Evolutionary conservation across 1,140 invertebrate genomes (phyloP), one percentile per base, ranked within the genome.

Genomic region (Mizuhopecten yessoensis): DNA sequence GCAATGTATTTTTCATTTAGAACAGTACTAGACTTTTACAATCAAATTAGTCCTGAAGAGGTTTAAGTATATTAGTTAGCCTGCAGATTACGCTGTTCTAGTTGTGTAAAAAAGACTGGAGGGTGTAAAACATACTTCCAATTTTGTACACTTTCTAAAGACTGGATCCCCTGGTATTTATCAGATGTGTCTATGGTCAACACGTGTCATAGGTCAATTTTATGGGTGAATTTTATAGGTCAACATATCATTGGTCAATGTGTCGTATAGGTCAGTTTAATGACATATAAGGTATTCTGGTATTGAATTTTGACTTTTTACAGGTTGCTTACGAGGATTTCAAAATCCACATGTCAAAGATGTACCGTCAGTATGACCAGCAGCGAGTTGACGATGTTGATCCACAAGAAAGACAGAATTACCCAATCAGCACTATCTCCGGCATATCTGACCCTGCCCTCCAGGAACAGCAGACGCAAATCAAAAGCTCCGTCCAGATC

Each of bases 301-400:
- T 57, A 11, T 57, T 57, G 17, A 57, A 17, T 39, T 39, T 39
- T 39, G 5, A 39, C 36, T 39, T 89, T 36, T 86, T 89, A 45
- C 89, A 96, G 95, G 95, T 95, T 45, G 94, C 99, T 0, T 99
- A 99, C 96, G 99, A 99, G 97, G 99, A 99, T 97, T 99, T 99
- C 96, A 94, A 95, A 87, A 95, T 95, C 33, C 96, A 96, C 93
- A 96, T 96, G 96, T 95, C 95, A 0, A 96, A 94, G 90, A 99
- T 99, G 98, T 99, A 99, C 96, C 98, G 99, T 95, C 99, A 99
- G 95, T 99, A 99, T 96, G 99, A 99, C 95, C 97, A 98, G 90
- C 98, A 99, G 92, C 97, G 99, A 75, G 98, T 98, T 2, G 99
- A 99, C 95, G 98, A 99, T 95, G 98, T 99, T 89, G 99, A 99